Evolutionary conservation across 2,888 invertebrate genomes (phyloP).

Genomic region (Amphipyra tragopoginis): DNA sequence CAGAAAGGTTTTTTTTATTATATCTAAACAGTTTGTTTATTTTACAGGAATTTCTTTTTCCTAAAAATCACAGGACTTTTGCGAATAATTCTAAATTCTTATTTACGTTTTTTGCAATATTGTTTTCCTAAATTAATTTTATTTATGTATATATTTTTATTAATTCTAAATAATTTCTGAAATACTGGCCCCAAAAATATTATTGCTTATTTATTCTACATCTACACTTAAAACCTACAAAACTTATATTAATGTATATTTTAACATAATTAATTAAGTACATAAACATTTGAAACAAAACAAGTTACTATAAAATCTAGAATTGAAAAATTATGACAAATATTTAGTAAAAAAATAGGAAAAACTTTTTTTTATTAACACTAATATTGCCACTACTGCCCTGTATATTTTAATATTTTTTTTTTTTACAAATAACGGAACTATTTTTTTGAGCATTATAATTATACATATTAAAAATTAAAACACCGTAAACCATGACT

Average conservation of each 20-base stretch:
- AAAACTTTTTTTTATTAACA: conserved; percentile 50
- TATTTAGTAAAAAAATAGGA: conserved; percentile 55
- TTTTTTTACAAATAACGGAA: conserved; percentile 43
- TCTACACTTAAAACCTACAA: conserved; percentile 16
- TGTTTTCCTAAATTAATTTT: conserved; percentile 9
- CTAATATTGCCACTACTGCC: conserved; percentile 83
- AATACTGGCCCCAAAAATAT: conserved; percentile 80
- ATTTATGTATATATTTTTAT: conserved; percentile 16
- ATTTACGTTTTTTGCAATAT: conserved; percentile 11
- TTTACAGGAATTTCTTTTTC: conserved; percentile 30
- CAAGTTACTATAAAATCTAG: conserved; percentile 57
- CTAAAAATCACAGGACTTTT: conserved; percentile 45
- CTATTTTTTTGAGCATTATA: conserved; percentile 60
- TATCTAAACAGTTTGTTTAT: conserved; percentile 27
- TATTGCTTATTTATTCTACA: conserved; percentile 45
- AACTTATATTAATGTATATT: conserved; percentile 18
- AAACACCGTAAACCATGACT: conserved; percentile 7
- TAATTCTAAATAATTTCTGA: conserved; percentile 71
- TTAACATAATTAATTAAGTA: conserved; percentile 33
- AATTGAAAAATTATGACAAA: conserved; percentile 31
- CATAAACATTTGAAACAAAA: conserved; percentile 83
- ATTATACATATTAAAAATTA: conserved; percentile 15
- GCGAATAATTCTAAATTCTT: conserved; percentile 14
- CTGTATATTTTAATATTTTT: conserved; percentile 60
- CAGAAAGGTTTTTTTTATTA: conserved; percentile 22